Evolutionary conservation across 2,888 invertebrate species (phyloP).

Genomic region (Dermolepida albohirtum): DNA sequence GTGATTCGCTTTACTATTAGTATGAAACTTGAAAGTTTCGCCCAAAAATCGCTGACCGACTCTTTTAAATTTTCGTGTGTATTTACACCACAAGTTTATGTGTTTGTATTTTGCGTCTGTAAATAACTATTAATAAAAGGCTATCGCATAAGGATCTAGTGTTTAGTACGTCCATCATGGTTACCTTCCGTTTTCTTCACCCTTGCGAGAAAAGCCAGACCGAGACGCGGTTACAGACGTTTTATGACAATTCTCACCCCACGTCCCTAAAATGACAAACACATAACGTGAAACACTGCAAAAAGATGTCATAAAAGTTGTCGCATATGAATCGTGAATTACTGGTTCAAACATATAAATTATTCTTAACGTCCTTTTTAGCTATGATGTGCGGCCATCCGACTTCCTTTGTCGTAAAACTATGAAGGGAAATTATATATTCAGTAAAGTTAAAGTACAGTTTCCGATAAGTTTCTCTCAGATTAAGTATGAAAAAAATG

Average conservation of each 20-base stretch:
- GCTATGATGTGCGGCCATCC: constrained; percentile 10
- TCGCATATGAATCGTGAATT: constrained; percentile 61
- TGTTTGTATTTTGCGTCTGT: no score
- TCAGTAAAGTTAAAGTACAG: constrained; percentile 18
- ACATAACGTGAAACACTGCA: constrained; percentile 53
- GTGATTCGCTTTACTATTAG: no score
- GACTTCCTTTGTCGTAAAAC: constrained; percentile 32
- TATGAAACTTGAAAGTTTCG: no score
- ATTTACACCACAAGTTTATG: no score
- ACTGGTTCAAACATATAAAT: constrained; percentile 61
- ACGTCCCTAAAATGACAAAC: constrained; percentile 53
- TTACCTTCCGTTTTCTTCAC: constrained; percentile 23
- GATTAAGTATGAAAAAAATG: constrained; percentile 11
- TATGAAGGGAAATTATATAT: constrained; percentile 22
- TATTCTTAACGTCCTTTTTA: constrained; percentile 55
- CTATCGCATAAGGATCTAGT: background rate
- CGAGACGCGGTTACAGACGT: constrained; percentile 50
- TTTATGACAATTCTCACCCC: constrained; percentile 57
- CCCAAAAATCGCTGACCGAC: no score
- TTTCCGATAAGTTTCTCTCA: constrained; percentile 28
- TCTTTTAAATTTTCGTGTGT: no score
- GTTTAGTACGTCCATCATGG: constrained; percentile 4
- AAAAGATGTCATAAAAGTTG: constrained; percentile 56
- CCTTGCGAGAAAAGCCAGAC: constrained; percentile 43
- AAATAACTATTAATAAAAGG: background rate